Percentiles rank a stretch among this genome's conserved stretches.
Conservation (phyloP, 2,113 vertebrate genomes). For the Campylorhamphus procurvoides region DNA sequence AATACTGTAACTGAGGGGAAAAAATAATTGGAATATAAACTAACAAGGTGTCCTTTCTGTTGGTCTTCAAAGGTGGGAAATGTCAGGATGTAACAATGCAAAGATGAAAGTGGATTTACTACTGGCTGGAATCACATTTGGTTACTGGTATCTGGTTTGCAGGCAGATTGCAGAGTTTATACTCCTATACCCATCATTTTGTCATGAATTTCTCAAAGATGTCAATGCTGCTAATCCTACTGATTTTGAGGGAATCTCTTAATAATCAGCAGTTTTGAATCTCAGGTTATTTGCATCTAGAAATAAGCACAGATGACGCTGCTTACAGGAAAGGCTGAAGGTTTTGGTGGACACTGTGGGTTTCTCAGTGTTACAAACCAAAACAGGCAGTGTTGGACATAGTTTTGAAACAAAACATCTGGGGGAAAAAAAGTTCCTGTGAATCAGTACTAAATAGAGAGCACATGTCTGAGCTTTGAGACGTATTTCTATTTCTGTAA, state of each 20-base stretch:
- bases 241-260: not conserved
- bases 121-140: not conserved
- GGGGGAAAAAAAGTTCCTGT: not conserved
- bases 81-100: not conserved
- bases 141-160: not conserved
- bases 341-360: not conserved
- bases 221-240: not conserved
- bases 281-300: not conserved
- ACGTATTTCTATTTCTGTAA: not conserved
- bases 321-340: not conserved
- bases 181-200: not conserved
- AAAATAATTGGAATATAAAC: not conserved
- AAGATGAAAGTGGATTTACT: not conserved
- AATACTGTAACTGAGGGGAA: not conserved
- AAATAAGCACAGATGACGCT: not conserved
- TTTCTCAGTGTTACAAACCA: not conserved
- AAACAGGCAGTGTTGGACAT: not conserved
- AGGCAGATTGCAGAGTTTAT: not conserved
- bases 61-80: not conserved
- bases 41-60: not conserved
- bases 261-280: not conserved
- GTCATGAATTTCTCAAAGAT: not conserved
- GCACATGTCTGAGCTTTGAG: not conserved
- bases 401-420: not conserved
- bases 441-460: not conserved